Conservation (phyloP, 35 echinoderm and acorn worm species). For the Eucidaris tribuloides region DNA sequence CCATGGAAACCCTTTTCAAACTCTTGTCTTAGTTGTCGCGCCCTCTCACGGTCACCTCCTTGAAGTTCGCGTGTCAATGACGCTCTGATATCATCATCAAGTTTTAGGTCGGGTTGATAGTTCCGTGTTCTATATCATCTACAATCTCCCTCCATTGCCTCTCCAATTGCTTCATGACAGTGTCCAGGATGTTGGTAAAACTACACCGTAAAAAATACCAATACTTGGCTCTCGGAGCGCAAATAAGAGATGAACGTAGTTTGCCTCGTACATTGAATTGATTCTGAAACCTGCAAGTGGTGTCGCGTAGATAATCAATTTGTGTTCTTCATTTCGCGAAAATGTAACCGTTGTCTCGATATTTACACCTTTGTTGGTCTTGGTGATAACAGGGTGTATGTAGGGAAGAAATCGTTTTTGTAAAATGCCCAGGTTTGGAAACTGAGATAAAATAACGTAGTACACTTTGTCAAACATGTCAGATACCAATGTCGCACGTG, state of each 20-base stretch:
- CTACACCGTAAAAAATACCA: neutral
- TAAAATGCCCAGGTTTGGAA: neutral
- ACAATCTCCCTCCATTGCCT: slow-evolving; percentile 31
- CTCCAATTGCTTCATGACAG: slow-evolving; percentile 35
- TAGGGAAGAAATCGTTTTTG: slow-evolving; percentile 25
- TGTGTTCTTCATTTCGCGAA: neutral
- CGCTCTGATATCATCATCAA: neutral
- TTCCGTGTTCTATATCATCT: slow-evolving; percentile 29
- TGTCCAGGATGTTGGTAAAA: slow-evolving; percentile 8
- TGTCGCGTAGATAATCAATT: neutral
- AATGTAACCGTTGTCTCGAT: neutral
- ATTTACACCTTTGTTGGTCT: slow-evolving; percentile 7
- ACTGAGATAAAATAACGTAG: no score
- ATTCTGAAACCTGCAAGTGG: slow-evolving; percentile 42
- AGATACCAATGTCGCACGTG: neutral
- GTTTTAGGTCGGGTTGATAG: slow-evolving; percentile 11
- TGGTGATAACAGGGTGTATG: neutral
- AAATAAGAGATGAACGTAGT: slow-evolving; percentile 54
- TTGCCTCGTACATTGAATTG: neutral
- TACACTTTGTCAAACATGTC: neutral
- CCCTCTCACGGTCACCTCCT: neutral
- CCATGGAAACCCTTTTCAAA: slow-evolving; percentile 62
- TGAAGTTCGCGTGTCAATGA: neutral
- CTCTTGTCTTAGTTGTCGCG: slow-evolving; percentile 24
- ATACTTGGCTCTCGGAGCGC: slow-evolving; percentile 43